Evolutionary conservation across 2,888 invertebrate species (phyloP).

Genomic region (Ectemnius continuus): DNA sequence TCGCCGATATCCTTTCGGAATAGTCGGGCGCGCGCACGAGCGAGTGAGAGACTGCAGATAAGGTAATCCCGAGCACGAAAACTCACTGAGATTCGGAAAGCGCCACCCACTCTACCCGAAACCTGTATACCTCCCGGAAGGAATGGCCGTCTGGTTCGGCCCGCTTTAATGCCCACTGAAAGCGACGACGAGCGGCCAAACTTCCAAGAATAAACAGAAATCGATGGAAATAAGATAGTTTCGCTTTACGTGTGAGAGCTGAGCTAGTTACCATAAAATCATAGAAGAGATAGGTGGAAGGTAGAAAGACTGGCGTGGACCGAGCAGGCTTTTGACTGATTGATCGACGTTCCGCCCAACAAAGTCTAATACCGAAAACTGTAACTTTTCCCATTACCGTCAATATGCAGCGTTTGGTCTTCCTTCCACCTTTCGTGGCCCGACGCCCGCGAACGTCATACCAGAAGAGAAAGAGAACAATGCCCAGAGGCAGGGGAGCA

Average conservation of each 20-base stretch:
- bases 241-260: neutral
- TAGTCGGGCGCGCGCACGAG: constrained; percentile 58
- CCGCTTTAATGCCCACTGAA: constrained; percentile 55
- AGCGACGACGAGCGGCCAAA: constrained; percentile 69
- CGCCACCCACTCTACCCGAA: constrained; percentile 36
- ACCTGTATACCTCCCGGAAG: constrained; percentile 46
- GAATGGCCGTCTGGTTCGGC: constrained; percentile 17
- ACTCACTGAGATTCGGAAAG: constrained; percentile 61
- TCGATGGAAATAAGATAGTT: constrained; percentile 11
- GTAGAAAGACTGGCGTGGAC: constrained; percentile 40
- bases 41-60: constrained; percentile 75
- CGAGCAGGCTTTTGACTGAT: constrained; percentile 62
- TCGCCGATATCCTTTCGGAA: constrained; percentile 62
- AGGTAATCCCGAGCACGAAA: constrained; percentile 75
- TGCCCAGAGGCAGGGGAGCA: constrained; percentile 46
- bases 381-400: constrained; percentile 75
- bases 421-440: constrained; percentile 23
- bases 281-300: constrained; percentile 21
- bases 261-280: neutral
- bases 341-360: constrained; percentile 68
- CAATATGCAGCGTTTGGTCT: constrained; percentile 66
- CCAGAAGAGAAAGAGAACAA: neutral
- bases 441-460: neutral
- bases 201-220: constrained; percentile 16
- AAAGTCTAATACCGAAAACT: constrained; percentile 61